Evolutionary conservation across 2,888 invertebrate species (phyloP).

Genomic region (Drosophila meridiana): DNA sequence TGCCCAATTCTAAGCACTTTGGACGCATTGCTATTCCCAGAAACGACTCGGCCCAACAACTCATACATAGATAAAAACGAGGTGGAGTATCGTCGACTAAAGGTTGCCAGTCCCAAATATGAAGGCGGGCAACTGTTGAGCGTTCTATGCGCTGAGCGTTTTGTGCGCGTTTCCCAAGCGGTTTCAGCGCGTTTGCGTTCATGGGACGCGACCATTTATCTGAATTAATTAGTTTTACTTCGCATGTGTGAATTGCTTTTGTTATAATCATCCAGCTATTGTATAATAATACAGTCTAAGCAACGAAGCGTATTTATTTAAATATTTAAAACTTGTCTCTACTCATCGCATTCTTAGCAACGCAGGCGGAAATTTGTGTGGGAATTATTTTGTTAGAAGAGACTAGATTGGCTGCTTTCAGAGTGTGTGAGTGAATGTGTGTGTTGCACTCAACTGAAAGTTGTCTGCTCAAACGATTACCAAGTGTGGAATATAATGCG

Average conservation of each 20-base stretch:
- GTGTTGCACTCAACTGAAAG: slow-evolving; percentile 36
- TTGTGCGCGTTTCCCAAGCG: slow-evolving; percentile 25
- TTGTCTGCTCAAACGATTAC: slow-evolving; percentile 60
- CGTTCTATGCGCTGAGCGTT: slow-evolving; percentile 16
- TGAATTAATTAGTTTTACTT: slow-evolving; percentile 62
- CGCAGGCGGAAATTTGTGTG: slow-evolving; percentile 68
- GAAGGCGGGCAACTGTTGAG: slow-evolving; percentile 29
- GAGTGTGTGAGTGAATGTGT: neutral
- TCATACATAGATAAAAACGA: slow-evolving; percentile 28
- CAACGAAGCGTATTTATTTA: slow-evolving; percentile 63
- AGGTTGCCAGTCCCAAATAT: slow-evolving; percentile 30
- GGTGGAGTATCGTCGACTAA: slow-evolving; percentile 27
- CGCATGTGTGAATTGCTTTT: slow-evolving; percentile 38
- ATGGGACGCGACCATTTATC: slow-evolving; percentile 51
- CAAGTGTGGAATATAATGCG: slow-evolving; percentile 38
- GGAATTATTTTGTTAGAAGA: slow-evolving; percentile 49
- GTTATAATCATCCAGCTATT: slow-evolving; percentile 36
- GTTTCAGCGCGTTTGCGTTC: slow-evolving; percentile 27
- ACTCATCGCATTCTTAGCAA: slow-evolving; percentile 54
- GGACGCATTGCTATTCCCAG: slow-evolving; percentile 56
- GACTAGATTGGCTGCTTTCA: slow-evolving; percentile 7
- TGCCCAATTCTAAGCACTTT: slow-evolving; percentile 69
- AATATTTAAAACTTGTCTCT: slow-evolving; percentile 60
- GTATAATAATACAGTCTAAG: slow-evolving; percentile 43
- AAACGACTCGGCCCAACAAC: slow-evolving; percentile 30